Evolutionary conservation across 2,113 vertebrate genomes (phyloP).

Genomic region (Aramus guarauna): DNA sequence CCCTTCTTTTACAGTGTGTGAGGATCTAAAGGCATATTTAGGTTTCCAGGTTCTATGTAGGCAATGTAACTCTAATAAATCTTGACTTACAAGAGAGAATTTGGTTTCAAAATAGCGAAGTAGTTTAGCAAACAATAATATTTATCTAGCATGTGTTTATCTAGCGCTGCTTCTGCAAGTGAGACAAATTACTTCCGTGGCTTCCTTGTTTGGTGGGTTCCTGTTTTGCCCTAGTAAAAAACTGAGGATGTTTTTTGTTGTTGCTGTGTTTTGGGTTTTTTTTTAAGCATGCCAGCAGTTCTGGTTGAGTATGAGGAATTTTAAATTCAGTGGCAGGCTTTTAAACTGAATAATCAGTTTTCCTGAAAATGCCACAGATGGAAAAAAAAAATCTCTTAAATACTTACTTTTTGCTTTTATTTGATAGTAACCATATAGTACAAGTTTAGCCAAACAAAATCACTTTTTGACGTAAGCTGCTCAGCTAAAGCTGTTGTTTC

Average conservation of each 20-base stretch:
- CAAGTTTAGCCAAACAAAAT: not conserved
- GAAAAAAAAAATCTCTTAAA: not conserved
- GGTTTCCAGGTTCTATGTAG: conserved; percentile 54
- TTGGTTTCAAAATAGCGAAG: conserved; percentile 17
- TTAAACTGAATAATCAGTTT: not conserved
- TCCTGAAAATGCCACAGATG: accelerated
- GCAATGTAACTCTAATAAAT: conserved; percentile 71
- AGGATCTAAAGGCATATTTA: conserved; percentile 64
- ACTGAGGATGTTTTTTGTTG: accelerated
- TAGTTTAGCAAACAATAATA: conserved; percentile 59
- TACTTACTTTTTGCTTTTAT: not conserved
- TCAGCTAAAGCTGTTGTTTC: not conserved
- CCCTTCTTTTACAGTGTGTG: not conserved
- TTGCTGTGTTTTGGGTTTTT: not conserved
- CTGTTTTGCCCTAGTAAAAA: not conserved
- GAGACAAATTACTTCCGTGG: conserved; percentile 17
- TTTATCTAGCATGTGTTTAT: conserved; percentile 20
- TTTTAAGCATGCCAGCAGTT: not conserved
- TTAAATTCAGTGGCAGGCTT: not conserved
- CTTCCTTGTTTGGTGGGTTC: not conserved
- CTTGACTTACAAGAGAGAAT: conserved; percentile 51
- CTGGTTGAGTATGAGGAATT: not conserved
- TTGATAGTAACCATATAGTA: not conserved
- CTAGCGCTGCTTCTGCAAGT: not conserved
- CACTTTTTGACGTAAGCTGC: not conserved